Evolutionary conservation across 2,797 vertebrate genomes (phyloP).

Genomic region (Syngnathus acus): DNA sequence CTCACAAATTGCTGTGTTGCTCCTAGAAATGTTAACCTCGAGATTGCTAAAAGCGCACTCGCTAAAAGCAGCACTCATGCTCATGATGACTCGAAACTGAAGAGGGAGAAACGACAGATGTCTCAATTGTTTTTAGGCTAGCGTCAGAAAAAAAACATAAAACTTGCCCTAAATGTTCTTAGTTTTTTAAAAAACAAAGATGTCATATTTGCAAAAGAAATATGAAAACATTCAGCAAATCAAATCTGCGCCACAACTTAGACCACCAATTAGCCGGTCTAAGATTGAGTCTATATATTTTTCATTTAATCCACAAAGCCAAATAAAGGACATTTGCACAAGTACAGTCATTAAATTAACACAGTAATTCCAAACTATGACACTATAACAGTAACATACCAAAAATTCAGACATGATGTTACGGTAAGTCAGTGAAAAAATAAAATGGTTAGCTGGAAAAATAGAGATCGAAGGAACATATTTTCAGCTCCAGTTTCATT

Average conservation of each 20-base stretch:
- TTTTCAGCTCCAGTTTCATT: constrained; percentile 33
- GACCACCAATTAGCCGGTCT: too few species aligned
- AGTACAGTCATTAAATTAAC: neutral
- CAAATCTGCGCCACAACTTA: too few species aligned
- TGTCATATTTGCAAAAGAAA: too few species aligned
- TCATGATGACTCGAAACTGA: neutral
- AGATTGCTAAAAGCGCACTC: neutral
- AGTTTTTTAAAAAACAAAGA: too few species aligned
- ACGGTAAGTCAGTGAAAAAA: neutral
- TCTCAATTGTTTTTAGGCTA: neutral
- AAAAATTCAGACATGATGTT: neutral
- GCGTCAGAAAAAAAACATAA: too few species aligned
- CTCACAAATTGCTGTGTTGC: neutral
- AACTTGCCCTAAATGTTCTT: too few species aligned
- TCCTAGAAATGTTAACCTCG: neutral
- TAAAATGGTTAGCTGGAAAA: neutral
- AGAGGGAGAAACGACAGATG: neutral
- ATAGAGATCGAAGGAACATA: neutral
- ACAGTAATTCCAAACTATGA: neutral
- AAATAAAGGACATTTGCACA: neutral
- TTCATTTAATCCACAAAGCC: neutral
- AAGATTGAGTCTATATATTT: too few species aligned
- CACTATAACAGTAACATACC: neutral
- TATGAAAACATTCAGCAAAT: too few species aligned
- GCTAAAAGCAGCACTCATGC: too few species aligned